Evolutionary conservation across 1,140 invertebrate genomes (phyloP).

Genomic region (Brachionus koreanus): DNA sequence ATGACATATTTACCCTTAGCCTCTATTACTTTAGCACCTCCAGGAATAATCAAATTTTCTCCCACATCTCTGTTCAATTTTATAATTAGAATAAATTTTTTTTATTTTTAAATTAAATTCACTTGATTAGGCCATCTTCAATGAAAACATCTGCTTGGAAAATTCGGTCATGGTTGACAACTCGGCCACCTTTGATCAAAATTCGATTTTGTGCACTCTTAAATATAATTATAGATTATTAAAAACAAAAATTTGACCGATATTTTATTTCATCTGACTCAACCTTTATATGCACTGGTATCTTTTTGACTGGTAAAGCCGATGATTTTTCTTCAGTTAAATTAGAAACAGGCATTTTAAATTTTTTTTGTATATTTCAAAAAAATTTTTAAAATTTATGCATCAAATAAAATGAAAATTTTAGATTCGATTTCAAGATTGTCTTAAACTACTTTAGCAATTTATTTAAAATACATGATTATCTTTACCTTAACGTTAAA

Average conservation of each 20-base stretch:
- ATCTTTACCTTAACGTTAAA: not conserved
- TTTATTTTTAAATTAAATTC: not conserved
- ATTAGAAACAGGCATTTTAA: not conserved
- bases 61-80: slow-evolving; percentile 64
- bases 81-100: not conserved
- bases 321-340: not conserved
- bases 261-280: not conserved
- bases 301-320: slow-evolving; percentile 31
- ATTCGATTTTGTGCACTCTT: slow-evolving; percentile 57
- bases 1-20: slow-evolving; percentile 75
- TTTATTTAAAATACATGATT: not conserved
- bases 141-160: slow-evolving; percentile 83
- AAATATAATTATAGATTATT: not conserved
- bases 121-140: slow-evolving; percentile 80
- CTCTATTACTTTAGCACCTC: slow-evolving; percentile 72
- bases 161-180: slow-evolving; percentile 90
- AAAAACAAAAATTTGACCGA: not conserved
- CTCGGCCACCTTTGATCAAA: slow-evolving; percentile 86
- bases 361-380: not conserved
- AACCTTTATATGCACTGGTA: slow-evolving; percentile 42
- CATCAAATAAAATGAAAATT: not conserved
- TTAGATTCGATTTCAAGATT: not conserved
- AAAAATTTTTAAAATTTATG: not conserved
- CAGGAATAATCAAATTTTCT: slow-evolving; percentile 75
- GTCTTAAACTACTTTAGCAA: not conserved